Conservation (phyloP, 2,113 vertebrate genomes). For the Parus major region DNA sequence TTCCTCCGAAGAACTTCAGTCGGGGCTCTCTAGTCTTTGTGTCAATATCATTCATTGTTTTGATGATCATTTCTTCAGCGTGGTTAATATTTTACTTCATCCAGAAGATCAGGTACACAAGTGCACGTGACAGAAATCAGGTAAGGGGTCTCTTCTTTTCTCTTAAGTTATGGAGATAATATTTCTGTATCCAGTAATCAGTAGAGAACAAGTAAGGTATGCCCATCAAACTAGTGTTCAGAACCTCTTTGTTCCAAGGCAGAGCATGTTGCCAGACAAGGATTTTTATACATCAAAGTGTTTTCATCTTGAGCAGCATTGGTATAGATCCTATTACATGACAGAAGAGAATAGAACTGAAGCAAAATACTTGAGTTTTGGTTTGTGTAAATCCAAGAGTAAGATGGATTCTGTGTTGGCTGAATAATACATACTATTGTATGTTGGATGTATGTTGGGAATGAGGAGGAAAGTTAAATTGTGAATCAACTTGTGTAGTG, state of each 20-base stretch:
- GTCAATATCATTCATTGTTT: slow-evolving; percentile 96
- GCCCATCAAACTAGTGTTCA: neutral
- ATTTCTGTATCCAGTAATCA: neutral
- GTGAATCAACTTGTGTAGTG: neutral
- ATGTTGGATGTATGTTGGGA: neutral
- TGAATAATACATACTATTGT: neutral
- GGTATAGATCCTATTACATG: neutral
- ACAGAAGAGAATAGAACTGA: neutral
- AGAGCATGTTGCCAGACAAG: neutral
- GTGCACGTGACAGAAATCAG: slow-evolving; percentile 91
- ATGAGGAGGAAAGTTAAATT: neutral
- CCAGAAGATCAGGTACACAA: slow-evolving; percentile 95
- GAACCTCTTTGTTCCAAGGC: neutral
- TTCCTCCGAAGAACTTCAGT: slow-evolving; percentile 86
- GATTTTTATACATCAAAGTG: neutral
- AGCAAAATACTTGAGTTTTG: neutral
- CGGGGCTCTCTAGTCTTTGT: slow-evolving; percentile 95
- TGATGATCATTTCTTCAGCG: slow-evolving; percentile 97
- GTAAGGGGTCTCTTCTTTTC: slow-evolving; percentile 67
- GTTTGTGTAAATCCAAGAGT: neutral
- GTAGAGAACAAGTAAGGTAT: neutral
- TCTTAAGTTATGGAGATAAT: neutral
- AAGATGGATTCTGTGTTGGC: neutral
- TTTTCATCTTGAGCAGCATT: neutral
- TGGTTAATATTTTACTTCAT: slow-evolving; percentile 99